Percentiles rank a stretch among this genome's conserved stretches.
Evolutionary conservation across 2,888 invertebrate genomes (phyloP).

Genomic region (Rhagonycha lutea): DNA sequence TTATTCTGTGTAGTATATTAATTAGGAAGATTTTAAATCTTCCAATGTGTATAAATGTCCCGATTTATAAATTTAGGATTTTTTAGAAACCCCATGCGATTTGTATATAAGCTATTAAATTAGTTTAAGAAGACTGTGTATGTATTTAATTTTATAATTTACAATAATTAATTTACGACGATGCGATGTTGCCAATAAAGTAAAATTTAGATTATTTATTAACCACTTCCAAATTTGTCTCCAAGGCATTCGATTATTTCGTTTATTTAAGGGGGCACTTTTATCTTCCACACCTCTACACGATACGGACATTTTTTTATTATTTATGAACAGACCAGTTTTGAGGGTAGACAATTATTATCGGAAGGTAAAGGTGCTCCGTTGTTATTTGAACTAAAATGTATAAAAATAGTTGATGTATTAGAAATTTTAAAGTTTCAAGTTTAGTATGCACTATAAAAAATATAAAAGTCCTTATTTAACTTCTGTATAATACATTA

Average conservation of each 20-base stretch:
- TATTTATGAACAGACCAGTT: not conserved
- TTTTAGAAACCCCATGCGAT: constrained; percentile 26
- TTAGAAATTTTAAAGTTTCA: constrained; percentile 1
- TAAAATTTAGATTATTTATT: constrained; percentile 27
- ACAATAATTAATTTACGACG: constrained; percentile 24
- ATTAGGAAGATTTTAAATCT: constrained; percentile 10
- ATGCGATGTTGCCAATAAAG: constrained; percentile 23
- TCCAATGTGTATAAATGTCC: constrained; percentile 17
- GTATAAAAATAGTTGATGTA: not conserved
- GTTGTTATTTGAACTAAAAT: not conserved
- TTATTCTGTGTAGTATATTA: constrained; percentile 25
- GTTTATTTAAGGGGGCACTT: not conserved
- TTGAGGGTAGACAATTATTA: not conserved
- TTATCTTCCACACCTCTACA: not conserved
- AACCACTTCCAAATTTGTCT: constrained; percentile 29
- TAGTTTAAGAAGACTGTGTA: constrained; percentile 43
- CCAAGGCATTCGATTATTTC: constrained; percentile 14
- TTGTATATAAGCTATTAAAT: constrained; percentile 40
- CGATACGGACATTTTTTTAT: not conserved
- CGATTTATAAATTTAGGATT: constrained; percentile 15
- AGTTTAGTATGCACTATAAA: not conserved
- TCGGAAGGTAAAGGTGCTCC: not conserved
- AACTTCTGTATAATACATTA: not conserved
- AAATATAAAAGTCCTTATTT: not conserved
- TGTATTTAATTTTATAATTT: constrained; percentile 35